phyloP scores from a whole-genome alignment of 2,888 invertebrate genomes.

The Agriotes lineatus region DNA sequence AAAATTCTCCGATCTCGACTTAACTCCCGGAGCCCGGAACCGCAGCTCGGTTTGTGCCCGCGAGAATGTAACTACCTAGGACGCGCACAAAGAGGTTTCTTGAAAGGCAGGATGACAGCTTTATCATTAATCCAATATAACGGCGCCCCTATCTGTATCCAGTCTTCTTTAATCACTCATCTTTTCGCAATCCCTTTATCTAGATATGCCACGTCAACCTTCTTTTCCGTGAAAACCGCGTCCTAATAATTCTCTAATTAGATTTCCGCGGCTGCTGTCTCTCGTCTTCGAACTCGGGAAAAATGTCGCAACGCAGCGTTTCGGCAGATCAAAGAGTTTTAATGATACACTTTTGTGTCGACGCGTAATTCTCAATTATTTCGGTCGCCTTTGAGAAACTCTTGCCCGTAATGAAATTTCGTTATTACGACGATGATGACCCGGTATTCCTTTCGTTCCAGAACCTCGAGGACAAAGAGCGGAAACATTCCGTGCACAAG shows the following conservation, averaged over 20 bases:
- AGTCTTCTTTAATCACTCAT: slow-evolving; percentile 37
- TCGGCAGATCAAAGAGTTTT: not conserved
- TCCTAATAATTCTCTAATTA: slow-evolving; percentile 26
- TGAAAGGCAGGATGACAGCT: slow-evolving; percentile 33
- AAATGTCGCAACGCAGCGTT: not conserved
- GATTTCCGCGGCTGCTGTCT: slow-evolving; percentile 13
- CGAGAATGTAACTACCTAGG: slow-evolving; percentile 3
- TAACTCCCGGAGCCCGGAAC: not conserved
- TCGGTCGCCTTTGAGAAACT: no score
- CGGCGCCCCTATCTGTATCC: slow-evolving; percentile 34
- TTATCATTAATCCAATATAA: slow-evolving; percentile 39
- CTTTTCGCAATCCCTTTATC: slow-evolving; percentile 33
- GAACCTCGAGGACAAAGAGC: slow-evolving; percentile 86
- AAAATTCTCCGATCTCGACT: not conserved
- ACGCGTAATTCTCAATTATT: no score
- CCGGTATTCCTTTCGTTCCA: no score
- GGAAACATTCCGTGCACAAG: slow-evolving; percentile 79
- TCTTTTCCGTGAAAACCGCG: slow-evolving; percentile 22
- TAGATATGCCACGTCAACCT: slow-evolving; percentile 18
- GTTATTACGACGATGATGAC: not conserved
- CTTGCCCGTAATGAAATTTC: not conserved
- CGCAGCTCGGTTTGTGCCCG: not conserved
- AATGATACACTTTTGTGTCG: no score
- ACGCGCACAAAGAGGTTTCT: slow-evolving; percentile 15
- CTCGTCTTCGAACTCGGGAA: not conserved